phyloP scores from a whole-genome alignment of 1,140 invertebrate genomes.

The Drosophila sproati region DNA sequence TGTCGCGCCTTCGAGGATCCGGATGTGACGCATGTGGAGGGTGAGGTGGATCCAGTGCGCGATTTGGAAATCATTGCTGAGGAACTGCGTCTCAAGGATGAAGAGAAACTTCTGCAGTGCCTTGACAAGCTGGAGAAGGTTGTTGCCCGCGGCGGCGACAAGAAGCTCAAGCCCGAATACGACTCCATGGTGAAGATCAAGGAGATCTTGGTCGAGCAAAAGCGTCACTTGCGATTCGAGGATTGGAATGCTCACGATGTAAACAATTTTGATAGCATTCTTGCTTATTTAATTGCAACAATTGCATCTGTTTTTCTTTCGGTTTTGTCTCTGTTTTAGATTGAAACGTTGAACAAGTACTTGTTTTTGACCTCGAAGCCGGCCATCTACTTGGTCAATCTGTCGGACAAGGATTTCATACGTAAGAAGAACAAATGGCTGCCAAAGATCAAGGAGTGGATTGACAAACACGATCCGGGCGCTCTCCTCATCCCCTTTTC shows the following conservation, averaged over 20 bases:
- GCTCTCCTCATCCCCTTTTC: slow-evolving; percentile 97
- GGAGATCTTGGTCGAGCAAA: slow-evolving; percentile 93
- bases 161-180: slow-evolving; percentile 98
- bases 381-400: slow-evolving; percentile 98
- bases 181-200: slow-evolving; percentile 95
- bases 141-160: slow-evolving; percentile 96
- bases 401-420: slow-evolving; percentile 99
- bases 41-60: slow-evolving; percentile 98
- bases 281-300: neutral
- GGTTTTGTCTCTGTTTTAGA: slow-evolving; percentile 86
- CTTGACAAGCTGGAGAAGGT: slow-evolving; percentile 95
- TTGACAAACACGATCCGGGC: slow-evolving; percentile 98
- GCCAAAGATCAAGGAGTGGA: slow-evolving; percentile 99
- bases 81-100: slow-evolving; percentile 97
- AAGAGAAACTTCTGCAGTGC: slow-evolving; percentile 91
- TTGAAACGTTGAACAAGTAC: slow-evolving; percentile 98
- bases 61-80: slow-evolving; percentile 99
- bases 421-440: slow-evolving; percentile 99
- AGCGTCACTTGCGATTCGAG: slow-evolving; percentile 96
- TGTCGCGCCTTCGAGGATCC: slow-evolving; percentile 99
- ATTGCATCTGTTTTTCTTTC: neutral
- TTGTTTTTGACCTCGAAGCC: slow-evolving; percentile 99
- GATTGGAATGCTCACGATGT: slow-evolving; percentile 98
- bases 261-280: slow-evolving; percentile 34
- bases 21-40: slow-evolving; percentile 99